Percentiles rank a stretch among this genome's conserved stretches.
Conservation (phyloP, 2,888 invertebrate genomes). For the Malachius bipustulatus region DNA sequence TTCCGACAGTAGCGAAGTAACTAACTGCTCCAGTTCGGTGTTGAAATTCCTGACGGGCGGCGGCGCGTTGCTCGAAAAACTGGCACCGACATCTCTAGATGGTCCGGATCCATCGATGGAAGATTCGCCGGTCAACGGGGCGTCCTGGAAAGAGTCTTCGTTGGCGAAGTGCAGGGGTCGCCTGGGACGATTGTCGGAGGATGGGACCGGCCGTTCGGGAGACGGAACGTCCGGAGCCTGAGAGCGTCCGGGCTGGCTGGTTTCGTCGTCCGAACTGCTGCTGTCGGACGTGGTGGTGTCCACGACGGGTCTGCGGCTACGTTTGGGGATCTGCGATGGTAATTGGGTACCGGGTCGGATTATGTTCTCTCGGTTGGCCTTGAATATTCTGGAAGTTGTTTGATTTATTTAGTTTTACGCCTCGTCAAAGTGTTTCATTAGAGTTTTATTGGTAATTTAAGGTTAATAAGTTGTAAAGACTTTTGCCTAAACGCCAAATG, state of each 20-base stretch:
- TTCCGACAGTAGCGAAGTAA: conserved; percentile 25
- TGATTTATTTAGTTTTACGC: no score
- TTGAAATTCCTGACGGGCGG: conserved; percentile 23
- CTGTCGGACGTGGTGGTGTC: conserved; percentile 28
- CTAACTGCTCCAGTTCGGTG: conserved; percentile 26
- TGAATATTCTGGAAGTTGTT: conserved; percentile 22
- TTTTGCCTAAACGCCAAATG: no score
- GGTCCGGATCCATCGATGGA: neutral
- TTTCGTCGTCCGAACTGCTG: conserved; percentile 16
- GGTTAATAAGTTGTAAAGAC: no score
- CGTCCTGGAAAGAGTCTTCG: neutral
- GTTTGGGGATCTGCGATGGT: conserved; percentile 25
- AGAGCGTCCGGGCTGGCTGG: no score
- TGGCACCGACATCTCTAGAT: neutral
- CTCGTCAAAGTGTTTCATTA: no score
- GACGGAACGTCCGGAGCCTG: no score
- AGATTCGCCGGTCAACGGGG: neutral
- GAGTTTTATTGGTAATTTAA: no score
- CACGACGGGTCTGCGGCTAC: conserved; percentile 20
- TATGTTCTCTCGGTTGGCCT: conserved; percentile 25
- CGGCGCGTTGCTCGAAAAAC: no score
- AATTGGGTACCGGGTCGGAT: conserved; percentile 24
- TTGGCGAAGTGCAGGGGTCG: no score
- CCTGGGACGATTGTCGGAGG: neutral
- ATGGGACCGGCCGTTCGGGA: no score